These are phyloP conservation scores for Tenebrio molitor DNA, from an alignment of 1,140 invertebrate genomes.

Conservation along the genomic window DNA sequence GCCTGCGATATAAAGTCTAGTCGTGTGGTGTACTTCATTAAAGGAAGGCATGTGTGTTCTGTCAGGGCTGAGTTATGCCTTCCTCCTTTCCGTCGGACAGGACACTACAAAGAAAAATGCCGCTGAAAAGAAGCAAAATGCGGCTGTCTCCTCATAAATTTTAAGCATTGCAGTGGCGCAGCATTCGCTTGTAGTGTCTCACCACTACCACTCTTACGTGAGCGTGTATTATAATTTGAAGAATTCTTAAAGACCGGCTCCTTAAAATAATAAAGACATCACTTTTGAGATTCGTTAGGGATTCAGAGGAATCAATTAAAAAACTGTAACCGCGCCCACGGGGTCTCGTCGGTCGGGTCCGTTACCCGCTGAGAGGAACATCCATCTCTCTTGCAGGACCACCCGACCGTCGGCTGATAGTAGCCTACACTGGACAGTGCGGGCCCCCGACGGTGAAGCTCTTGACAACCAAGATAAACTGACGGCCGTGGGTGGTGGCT, in stretches of 20 bases:
- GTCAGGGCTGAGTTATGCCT: constrained; percentile 43
- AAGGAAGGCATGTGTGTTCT: constrained; percentile 44
- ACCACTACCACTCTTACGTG: background rate
- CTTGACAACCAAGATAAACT: constrained; percentile 63
- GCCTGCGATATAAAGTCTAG: background rate
- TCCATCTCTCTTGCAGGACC: constrained; percentile 57
- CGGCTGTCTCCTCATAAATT: constrained; percentile 39
- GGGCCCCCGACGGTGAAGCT: constrained; percentile 57
- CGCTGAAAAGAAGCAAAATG: constrained; percentile 39
- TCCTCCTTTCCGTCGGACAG: constrained; percentile 27
- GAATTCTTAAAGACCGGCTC: background rate
- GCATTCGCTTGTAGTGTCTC: background rate
- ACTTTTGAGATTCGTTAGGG: constrained; percentile 21
- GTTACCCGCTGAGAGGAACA: constrained; percentile 54
- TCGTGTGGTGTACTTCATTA: constrained; percentile 38
- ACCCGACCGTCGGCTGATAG: constrained; percentile 60
- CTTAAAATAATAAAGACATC: constrained; percentile 33
- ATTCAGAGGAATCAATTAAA: constrained; percentile 53
- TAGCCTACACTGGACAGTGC: constrained; percentile 57
- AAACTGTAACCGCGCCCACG: constrained; percentile 56
- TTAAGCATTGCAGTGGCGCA: constrained; percentile 31
- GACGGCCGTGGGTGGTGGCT: constrained; percentile 62
- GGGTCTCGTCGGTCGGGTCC: constrained; percentile 51
- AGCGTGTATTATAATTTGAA: background rate
- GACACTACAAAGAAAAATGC: constrained; percentile 45